Evolutionary conservation across 1,140 invertebrate genomes (phyloP).

Genomic region (Amphibalanus amphitrite): DNA sequence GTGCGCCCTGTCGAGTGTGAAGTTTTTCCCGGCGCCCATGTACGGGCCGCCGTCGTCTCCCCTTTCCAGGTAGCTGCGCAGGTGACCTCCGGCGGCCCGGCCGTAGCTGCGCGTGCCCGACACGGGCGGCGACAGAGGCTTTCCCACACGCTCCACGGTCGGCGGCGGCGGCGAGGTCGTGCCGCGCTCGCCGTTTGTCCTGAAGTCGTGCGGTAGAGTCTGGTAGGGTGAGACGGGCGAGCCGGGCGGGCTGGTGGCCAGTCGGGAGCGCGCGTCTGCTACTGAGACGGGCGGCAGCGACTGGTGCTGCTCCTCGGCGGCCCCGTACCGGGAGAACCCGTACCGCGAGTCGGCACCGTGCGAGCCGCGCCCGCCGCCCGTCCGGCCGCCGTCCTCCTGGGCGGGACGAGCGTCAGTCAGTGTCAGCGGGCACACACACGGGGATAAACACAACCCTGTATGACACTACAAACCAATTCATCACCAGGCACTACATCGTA

Average conservation of each 20-base stretch:
- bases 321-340: conserved; percentile 33
- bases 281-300: not conserved
- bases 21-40: not conserved
- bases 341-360: conserved; percentile 40
- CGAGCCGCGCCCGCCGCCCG: conserved; percentile 23
- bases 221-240: not conserved
- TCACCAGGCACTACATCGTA: no score
- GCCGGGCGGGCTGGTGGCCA: no score
- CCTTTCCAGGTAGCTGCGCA: not conserved
- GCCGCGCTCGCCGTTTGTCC: conserved; percentile 9
- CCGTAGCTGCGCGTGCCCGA: not conserved
- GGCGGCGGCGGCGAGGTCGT: conserved; percentile 61
- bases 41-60: not conserved
- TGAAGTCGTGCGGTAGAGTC: not conserved
- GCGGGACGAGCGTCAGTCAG: no score
- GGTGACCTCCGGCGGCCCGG: not conserved
- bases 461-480: no score
- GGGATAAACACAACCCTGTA: no score
- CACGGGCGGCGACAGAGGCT: conserved; percentile 31
- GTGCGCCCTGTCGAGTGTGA: not conserved
- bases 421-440: no score
- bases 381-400: not conserved
- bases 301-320: conserved; percentile 1
- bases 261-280: not conserved
- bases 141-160: conserved; percentile 54